Evolutionary conservation across 2,797 vertebrate species (phyloP).

Genomic region (Chaetophractus vellerosus): DNA sequence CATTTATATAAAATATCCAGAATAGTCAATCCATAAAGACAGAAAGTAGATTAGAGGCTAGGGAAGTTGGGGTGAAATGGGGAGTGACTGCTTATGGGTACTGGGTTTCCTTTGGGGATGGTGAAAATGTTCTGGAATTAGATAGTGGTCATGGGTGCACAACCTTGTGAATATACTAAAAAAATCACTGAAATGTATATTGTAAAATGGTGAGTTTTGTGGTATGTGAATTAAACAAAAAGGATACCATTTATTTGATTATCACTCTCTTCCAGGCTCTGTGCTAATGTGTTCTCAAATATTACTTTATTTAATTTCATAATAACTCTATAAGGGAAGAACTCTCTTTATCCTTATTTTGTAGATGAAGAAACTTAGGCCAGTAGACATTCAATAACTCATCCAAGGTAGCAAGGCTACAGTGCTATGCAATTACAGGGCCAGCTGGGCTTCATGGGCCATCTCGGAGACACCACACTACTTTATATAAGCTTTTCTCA

Average conservation of each 20-base stretch:
- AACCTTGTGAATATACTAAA: slow-evolving; percentile 1
- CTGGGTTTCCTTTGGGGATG: not conserved
- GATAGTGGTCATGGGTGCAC: not conserved
- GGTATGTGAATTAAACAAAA: not conserved
- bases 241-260: not conserved
- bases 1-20: not conserved
- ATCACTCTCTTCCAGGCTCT: not conserved
- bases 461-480: not conserved
- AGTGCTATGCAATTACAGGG: not conserved
- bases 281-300: not conserved
- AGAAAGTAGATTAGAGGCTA: not conserved
- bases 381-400: not conserved
- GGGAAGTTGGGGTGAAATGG: not conserved
- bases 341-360: not conserved
- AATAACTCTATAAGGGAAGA: not conserved
- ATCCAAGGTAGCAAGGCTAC: not conserved
- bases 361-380: slow-evolving; percentile 43
- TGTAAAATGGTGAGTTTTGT: not conserved
- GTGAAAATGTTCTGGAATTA: slow-evolving; percentile 12
- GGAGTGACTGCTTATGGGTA: not conserved
- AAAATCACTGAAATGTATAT: not conserved
- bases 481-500: not conserved
- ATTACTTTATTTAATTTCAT: not conserved
- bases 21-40: not conserved
- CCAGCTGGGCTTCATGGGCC: fast-evolving